Conservation (phyloP, 2,888 invertebrate species). For the Euproctis similis region DNA sequence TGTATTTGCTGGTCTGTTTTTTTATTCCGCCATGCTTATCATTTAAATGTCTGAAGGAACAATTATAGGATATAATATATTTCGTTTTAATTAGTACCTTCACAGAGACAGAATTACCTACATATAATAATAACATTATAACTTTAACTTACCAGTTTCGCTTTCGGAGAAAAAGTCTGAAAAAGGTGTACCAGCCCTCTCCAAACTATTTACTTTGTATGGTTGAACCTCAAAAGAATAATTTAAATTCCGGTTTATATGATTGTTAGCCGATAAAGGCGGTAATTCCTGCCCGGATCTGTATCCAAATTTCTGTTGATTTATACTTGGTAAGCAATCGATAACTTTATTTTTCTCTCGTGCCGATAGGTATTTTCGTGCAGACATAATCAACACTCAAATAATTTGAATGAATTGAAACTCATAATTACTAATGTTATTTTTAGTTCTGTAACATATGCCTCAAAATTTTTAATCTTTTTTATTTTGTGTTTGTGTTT, state of each 20-base stretch:
- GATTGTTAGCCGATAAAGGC: slow-evolving; percentile 45
- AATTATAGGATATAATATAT: too few relatives aligned
- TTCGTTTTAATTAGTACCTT: too few relatives aligned
- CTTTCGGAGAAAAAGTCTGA: slow-evolving; percentile 68
- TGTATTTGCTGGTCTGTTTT: too few relatives aligned
- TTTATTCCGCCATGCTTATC: too few relatives aligned
- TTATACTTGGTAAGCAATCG: slow-evolving; percentile 62
- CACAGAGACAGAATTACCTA: too few relatives aligned
- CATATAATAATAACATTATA: neutral
- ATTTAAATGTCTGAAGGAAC: too few relatives aligned
- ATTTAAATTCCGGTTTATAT: slow-evolving; percentile 54
- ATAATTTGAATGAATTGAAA: slow-evolving; percentile 9
- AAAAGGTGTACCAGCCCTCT: slow-evolving; percentile 57
- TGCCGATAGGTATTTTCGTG: slow-evolving; percentile 59
- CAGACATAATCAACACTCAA: slow-evolving; percentile 56
- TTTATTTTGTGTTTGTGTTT: too few relatives aligned
- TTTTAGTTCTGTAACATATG: too few relatives aligned
- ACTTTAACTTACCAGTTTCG: slow-evolving; percentile 46
- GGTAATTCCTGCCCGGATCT: slow-evolving; percentile 48
- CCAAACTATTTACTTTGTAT: slow-evolving; percentile 40
- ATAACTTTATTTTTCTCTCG: slow-evolving; percentile 59
- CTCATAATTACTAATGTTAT: slow-evolving; percentile 24
- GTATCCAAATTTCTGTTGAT: slow-evolving; percentile 50
- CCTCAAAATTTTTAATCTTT: too few relatives aligned
- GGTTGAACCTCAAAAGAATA: slow-evolving; percentile 48